Evolutionary conservation across 1,140 invertebrate genomes (phyloP), one percentile per base, ranked within the genome.

Genomic region (Sycobia sp.): DNA sequence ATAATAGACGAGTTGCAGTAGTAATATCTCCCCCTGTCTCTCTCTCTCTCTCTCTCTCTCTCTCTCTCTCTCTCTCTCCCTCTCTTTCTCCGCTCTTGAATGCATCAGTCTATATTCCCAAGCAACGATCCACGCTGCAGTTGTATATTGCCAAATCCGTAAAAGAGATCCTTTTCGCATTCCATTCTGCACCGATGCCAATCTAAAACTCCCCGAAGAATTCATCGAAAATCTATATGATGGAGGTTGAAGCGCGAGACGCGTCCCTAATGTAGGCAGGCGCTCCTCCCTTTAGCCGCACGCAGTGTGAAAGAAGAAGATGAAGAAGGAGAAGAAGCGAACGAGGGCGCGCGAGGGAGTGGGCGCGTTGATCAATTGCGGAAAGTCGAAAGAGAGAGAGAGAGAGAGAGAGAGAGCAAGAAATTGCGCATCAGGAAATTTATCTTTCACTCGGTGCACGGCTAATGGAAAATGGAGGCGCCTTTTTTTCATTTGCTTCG

Each of bases 181-280:
- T n/a, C n/a, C n/a, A n/a, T n/a, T n/a, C n/a, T n/a, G n/a, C n/a
- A 16, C 22, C 43, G 25, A 39, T 60, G 25, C n/a, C 20, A 55
- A 55, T 50, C 29, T 32, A n/a, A 2, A 49, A 50, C 50, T 41
- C 38, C 7, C 14, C 7, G 9, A 18, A 3, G 43, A 29, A 57
- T 46, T 49, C 14, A 44, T 51, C 36, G 38, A 29, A 41, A 44
- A 61, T 61, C 39, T 38, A 53, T n/a, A n/a, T n/a, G n/a, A n/a
- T n/a, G 39, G 20, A 23, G 53, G 38, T 53, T 61, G 58, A 39
- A 22, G 49, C 43, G 34, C 39, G 50, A 47, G 20, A 13, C 4
- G n/a, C n/a, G n/a, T n/a, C n/a, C n/a, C n/a, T n/a, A n/a, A n/a
- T n/a, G n/a, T n/a, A n/a, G n/a, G n/a, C n/a, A n/a, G n/a, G n/a